A percentile compares a stretch with the other conserved stretches of the same genome.
phyloP scores from a whole-genome alignment of 2,888 invertebrate genomes.

The Leptinotarsa tumamoca region DNA sequence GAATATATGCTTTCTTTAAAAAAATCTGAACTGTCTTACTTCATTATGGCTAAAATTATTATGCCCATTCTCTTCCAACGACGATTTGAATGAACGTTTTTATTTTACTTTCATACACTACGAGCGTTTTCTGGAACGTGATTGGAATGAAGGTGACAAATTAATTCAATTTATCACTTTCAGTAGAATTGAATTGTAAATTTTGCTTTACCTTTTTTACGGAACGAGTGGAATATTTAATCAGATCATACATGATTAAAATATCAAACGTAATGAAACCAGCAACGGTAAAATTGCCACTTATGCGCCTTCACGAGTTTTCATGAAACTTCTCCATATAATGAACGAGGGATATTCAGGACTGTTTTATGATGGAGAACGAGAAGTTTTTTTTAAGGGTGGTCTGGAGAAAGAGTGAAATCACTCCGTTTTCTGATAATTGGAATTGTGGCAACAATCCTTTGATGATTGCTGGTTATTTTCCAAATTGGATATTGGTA shows the following conservation, averaged over 20 bases:
- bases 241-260: not conserved
- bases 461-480: too few species aligned
- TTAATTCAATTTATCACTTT: slow-evolving; percentile 29
- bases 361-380: not conserved
- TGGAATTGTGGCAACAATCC: too few species aligned
- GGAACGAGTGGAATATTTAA: slow-evolving; percentile 11
- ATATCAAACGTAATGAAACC: not conserved
- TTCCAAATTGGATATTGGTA: too few species aligned
- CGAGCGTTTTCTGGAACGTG: slow-evolving; percentile 25
- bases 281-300: not conserved
- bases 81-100: slow-evolving; percentile 1
- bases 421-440: too few species aligned
- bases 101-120: not conserved
- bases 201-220: not conserved
- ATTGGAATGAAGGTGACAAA: slow-evolving; percentile 18
- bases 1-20: not conserved
- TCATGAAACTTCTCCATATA: too few species aligned
- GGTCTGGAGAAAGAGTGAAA: too few species aligned
- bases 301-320: not conserved
- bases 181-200: slow-evolving; percentile 12
- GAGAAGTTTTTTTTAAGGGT: too few species aligned
- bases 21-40: not conserved
- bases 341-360: not conserved
- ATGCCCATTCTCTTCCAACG: not conserved
- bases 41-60: not conserved